Evolutionary conservation across 1,140 invertebrate genomes (phyloP).

Genomic region (Drosophila punjabiensis): DNA sequence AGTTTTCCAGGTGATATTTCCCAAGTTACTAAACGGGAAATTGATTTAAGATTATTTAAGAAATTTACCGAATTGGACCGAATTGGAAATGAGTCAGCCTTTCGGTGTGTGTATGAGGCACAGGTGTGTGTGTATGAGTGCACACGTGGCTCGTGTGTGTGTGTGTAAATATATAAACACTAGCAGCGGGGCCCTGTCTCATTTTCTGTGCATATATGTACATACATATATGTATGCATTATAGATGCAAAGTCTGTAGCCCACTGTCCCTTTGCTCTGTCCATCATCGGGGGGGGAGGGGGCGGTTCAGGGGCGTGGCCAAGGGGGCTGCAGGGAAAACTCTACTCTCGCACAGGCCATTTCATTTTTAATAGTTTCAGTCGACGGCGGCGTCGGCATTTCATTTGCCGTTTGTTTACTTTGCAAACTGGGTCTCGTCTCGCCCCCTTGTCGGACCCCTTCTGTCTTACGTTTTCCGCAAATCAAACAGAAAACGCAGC

Average conservation of each 20-base stretch:
- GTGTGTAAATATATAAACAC: conserved; percentile 17
- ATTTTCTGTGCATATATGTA: conserved; percentile 4
- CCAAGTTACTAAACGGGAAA: not conserved
- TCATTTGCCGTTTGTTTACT: conserved; percentile 81
- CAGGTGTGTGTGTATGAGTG: not conserved
- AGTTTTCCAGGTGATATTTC: not conserved
- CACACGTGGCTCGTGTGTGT: not conserved
- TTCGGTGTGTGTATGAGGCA: not conserved
- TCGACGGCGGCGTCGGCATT: conserved; percentile 68
- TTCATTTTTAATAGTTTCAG: conserved; percentile 82
- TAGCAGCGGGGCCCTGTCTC: conserved; percentile 5
- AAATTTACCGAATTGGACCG: too few relatives aligned
- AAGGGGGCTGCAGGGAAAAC: not conserved
- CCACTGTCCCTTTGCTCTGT: conserved; percentile 24
- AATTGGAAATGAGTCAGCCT: conserved; percentile 1
- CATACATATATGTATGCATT: conserved; percentile 29
- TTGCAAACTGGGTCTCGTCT: conserved; percentile 69
- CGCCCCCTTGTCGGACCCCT: not conserved
- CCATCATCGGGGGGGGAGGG: conserved; percentile 5
- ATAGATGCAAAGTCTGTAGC: conserved; percentile 40
- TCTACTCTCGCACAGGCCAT: conserved; percentile 49
- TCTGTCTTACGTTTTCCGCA: conserved; percentile 39
- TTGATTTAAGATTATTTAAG: not conserved
- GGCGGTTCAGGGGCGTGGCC: conserved; percentile 6
- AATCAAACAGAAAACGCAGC: conserved; percentile 66